Conservation (phyloP, 2,797 vertebrate species). For the Epinephelus awoara region DNA sequence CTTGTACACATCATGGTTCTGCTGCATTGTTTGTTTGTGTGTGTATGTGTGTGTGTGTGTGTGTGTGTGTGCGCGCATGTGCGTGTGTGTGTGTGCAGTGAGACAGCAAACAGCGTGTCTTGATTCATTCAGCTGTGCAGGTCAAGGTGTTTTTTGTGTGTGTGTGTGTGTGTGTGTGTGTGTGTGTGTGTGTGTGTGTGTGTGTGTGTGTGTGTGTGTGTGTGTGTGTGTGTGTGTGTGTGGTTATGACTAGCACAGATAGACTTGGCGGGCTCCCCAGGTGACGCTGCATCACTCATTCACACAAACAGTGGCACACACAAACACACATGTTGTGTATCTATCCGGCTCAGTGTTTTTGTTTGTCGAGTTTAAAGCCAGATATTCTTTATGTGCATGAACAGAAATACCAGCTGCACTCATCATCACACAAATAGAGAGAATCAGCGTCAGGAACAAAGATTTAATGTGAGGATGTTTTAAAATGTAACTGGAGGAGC, state of each 20-base stretch:
- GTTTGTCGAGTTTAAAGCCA: too few species aligned
- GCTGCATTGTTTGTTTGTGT: conserved; percentile 12
- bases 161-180: too few species aligned
- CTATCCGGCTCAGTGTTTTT: neutral
- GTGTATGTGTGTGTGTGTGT: conserved; percentile 7
- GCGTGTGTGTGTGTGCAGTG: conserved; percentile 10
- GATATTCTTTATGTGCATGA: too few species aligned
- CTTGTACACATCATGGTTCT: neutral
- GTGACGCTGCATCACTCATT: conserved; percentile 38
- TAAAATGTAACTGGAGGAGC: too few species aligned
- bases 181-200: neutral
- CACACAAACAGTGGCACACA: neutral
- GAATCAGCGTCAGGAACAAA: too few species aligned
- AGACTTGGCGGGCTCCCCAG: conserved; percentile 17
- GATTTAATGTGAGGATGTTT: too few species aligned
- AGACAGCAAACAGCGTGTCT: conserved; percentile 15
- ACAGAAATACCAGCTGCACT: too few species aligned
- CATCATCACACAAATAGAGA: too few species aligned
- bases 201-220: conserved; percentile 8
- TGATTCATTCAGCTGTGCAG: conserved; percentile 13
- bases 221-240: neutral
- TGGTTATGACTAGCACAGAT: conserved; percentile 12
- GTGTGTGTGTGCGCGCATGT: neutral
- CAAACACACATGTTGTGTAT: conserved; percentile 3
- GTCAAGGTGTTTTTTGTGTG: conserved; percentile 16